Evolutionary conservation across 2,797 vertebrate genomes (phyloP), one percentile per base, ranked within the genome.

Genomic region (Gephyroberyx darwinii): DNA sequence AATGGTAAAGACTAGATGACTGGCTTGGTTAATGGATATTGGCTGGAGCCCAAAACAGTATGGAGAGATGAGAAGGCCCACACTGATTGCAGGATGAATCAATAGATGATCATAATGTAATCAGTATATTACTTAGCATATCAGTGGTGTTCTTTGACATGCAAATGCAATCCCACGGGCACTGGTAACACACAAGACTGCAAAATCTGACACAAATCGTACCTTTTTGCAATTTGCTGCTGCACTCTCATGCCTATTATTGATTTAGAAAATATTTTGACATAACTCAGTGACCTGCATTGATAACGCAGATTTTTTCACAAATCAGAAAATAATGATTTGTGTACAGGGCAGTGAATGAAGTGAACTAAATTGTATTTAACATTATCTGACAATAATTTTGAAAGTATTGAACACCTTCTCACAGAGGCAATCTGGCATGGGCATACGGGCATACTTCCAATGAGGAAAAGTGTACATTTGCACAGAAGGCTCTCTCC

Each of bases 1-100:
- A 62, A 75, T 57, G 51, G 53, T 65, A 74, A 85, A 26, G 78
- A 58, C 62, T 76, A 66, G 69, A 77, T 63, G 71, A 71, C 82
- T 76, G 57, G 56, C 12, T 71, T 54, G 51, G 66, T 75, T 78
- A 74, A 63, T 83, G 53, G 77, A 83, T 82, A 63, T 41, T 71
- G 74, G 78, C 79, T 71, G 62, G 54, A 69, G 72, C 72, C 75
- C 64, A 71, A 57, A 79, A 68, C 50, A 55, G 48, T 47, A 74
- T 71, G 47, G 63, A 58, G 50, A 75, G 62, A 83, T 52, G 72
- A 85, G 16, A 78, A 65, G 64, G 31, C 54, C 61, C 41, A 65
- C 41, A 77, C 65, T 77, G 55, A 74, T 14, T 53, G 61, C 74
- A 55, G 55, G 60, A 69, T 71, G 9, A 74, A 71, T 76, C 47